Evolutionary conservation across 1,140 invertebrate species (phyloP).

Genomic region (Drosophila bifasciata): DNA sequence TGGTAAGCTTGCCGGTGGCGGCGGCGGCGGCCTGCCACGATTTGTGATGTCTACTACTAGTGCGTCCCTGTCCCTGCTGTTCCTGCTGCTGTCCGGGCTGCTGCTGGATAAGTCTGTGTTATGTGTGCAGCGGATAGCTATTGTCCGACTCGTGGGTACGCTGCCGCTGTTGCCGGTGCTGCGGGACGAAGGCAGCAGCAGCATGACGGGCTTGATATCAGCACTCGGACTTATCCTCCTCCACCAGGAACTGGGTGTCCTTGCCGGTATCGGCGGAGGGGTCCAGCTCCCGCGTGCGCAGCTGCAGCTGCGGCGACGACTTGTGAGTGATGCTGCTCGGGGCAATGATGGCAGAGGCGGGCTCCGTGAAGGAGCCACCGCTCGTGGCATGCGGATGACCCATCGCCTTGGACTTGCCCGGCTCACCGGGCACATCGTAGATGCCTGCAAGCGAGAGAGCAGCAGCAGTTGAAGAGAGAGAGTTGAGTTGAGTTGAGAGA

Average conservation of each 20-base stretch:
- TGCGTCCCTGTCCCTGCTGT: slow-evolving; percentile 39
- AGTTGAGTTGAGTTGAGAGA: too few species aligned
- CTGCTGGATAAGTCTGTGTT: slow-evolving; percentile 57
- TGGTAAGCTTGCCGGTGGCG: slow-evolving; percentile 61
- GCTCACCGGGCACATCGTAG: slow-evolving; percentile 91
- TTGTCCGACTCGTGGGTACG: slow-evolving; percentile 20
- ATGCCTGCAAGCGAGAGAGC: slow-evolving; percentile 85
- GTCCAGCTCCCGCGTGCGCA: slow-evolving; percentile 91
- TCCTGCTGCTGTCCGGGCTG: slow-evolving; percentile 30
- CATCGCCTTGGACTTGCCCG: slow-evolving; percentile 86
- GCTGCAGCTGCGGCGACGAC: slow-evolving; percentile 89
- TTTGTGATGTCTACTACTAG: slow-evolving; percentile 69
- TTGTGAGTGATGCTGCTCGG: slow-evolving; percentile 92
- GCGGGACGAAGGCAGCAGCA: slow-evolving; percentile 42
- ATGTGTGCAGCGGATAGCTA: slow-evolving; percentile 69
- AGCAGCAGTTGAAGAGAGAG: too few species aligned
- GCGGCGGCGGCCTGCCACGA: slow-evolving; percentile 55
- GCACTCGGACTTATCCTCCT: slow-evolving; percentile 89
- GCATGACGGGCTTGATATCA: slow-evolving; percentile 79
- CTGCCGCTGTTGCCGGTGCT: slow-evolving; percentile 40
- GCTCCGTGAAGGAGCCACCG: slow-evolving; percentile 85
- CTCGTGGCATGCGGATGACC: slow-evolving; percentile 52
- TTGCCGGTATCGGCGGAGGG: slow-evolving; percentile 94
- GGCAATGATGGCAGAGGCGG: slow-evolving; percentile 89
- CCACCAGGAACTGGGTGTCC: slow-evolving; percentile 95